These are phyloP conservation scores for Parnassius orleans DNA, from an alignment of 2,888 invertebrate species.

Conservation along the genomic window DNA sequence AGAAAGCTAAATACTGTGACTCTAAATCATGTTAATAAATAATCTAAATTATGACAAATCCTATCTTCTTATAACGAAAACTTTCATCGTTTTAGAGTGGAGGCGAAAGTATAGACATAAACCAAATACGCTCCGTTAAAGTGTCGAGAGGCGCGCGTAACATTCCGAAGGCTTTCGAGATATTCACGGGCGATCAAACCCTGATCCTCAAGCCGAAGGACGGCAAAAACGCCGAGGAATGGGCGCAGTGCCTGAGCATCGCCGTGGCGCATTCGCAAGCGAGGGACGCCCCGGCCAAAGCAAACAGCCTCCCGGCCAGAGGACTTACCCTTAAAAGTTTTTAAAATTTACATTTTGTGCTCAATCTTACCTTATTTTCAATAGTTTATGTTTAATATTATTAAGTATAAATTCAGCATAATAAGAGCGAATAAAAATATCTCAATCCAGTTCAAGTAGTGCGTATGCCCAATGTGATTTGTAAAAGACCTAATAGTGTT, in stretches of 20 bases:
- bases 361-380: conserved; percentile 5
- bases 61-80: not conserved
- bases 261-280: conserved; percentile 94
- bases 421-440: too few species aligned
- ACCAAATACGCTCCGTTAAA: conserved; percentile 96
- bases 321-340: conserved; percentile 76
- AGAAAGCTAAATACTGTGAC: too few species aligned
- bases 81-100: conserved; percentile 82
- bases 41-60: too few species aligned
- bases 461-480: too few species aligned
- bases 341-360: conserved; percentile 33
- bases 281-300: conserved; percentile 76
- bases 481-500: too few species aligned
- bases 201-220: conserved; percentile 96
- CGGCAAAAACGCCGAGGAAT: conserved; percentile 96
- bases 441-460: too few species aligned
- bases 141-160: conserved; percentile 94
- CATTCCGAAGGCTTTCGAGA: conserved; percentile 97
- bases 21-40: too few species aligned
- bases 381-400: too few species aligned
- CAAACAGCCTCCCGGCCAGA: conserved; percentile 73
- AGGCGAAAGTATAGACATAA: conserved; percentile 92
- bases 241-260: conserved; percentile 97
- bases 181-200: conserved; percentile 96
- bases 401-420: too few species aligned